Evolutionary conservation across 2,113 vertebrate species (phyloP).

Genomic region (Capreolus pygargus): DNA sequence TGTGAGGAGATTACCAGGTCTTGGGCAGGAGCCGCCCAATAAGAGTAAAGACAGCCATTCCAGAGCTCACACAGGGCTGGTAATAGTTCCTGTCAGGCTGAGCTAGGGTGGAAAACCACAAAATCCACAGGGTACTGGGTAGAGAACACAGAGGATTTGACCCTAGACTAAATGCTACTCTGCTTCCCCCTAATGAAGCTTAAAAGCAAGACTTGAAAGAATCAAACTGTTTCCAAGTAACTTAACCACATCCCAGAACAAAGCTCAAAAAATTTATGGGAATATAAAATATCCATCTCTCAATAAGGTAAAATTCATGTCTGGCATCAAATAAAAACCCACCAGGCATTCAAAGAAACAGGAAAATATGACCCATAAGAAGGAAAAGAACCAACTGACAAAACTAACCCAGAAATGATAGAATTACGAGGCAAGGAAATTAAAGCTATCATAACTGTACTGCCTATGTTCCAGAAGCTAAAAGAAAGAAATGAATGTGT

Average conservation of each 20-base stretch:
- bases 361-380: background rate
- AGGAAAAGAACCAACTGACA: background rate
- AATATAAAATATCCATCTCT: background rate
- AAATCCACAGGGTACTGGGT: background rate
- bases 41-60: background rate
- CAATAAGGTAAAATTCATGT: background rate
- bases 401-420: background rate
- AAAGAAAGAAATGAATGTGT: background rate
- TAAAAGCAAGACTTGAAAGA: background rate
- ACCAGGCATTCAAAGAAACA: background rate
- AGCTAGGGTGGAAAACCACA: background rate
- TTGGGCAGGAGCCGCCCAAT: background rate
- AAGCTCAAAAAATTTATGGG: background rate
- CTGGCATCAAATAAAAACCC: background rate
- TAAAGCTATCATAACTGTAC: background rate
- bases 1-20: background rate
- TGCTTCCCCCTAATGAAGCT: background rate
- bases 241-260: background rate
- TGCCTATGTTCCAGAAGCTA: background rate
- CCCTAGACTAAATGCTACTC: background rate
- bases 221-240: background rate
- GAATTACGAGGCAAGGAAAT: background rate
- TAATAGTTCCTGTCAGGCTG: fast-evolving
- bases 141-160: background rate
- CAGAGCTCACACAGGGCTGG: background rate